phyloP scores from a whole-genome alignment of 2,888 invertebrate genomes.

The Andrena flavipes region DNA sequence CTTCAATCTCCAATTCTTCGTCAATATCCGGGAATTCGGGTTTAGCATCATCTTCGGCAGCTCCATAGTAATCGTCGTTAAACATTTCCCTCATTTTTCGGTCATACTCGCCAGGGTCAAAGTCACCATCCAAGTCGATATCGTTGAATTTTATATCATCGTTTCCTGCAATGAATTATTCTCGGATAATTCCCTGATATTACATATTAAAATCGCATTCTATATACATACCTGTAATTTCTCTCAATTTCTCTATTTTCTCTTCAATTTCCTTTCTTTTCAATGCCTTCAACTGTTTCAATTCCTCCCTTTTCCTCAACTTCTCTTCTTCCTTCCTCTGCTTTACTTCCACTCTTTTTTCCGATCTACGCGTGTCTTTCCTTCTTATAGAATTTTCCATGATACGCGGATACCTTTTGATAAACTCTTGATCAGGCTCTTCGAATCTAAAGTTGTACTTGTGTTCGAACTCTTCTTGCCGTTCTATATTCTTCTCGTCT shows the following conservation, averaged over 20 bases:
- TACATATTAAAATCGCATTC: not conserved
- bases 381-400: slow-evolving; percentile 93
- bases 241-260: slow-evolving; percentile 93
- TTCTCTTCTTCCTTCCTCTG: slow-evolving; percentile 92
- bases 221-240: slow-evolving; percentile 91
- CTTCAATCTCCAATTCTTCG: slow-evolving; percentile 89
- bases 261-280: slow-evolving; percentile 96
- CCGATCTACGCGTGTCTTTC: slow-evolving; percentile 91
- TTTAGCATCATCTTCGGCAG: slow-evolving; percentile 89
- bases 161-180: slow-evolving; percentile 73
- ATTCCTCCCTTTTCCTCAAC: slow-evolving; percentile 92
- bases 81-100: slow-evolving; percentile 94
- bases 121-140: slow-evolving; percentile 93
- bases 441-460: slow-evolving; percentile 99
- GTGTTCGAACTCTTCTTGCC: slow-evolving; percentile 96
- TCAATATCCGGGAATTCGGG: slow-evolving; percentile 94
- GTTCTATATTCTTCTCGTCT: slow-evolving; percentile 92
- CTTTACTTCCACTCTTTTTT: slow-evolving; percentile 91
- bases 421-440: slow-evolving; percentile 97
- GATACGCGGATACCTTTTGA: slow-evolving; percentile 91
- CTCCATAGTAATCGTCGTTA: slow-evolving; percentile 94
- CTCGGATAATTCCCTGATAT: not conserved
- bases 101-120: slow-evolving; percentile 96
- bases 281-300: slow-evolving; percentile 93
- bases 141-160: slow-evolving; percentile 78